These are phyloP conservation scores for Coptodon bakossiorum DNA, from an alignment of 2,113 vertebrate genomes.

Conservation along the genomic window DNA sequence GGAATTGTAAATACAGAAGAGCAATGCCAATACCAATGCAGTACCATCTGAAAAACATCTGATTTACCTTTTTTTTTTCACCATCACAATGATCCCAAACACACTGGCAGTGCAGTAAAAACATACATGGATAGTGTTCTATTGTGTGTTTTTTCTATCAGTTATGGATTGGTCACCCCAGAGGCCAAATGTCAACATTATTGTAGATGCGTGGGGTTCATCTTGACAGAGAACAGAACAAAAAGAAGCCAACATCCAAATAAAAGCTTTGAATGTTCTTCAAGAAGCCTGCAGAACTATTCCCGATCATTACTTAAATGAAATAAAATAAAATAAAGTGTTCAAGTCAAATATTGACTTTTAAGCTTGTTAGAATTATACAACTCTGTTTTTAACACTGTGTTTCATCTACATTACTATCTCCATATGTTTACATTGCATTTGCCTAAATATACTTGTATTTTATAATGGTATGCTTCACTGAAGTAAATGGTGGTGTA, in stretches of 20 bases:
- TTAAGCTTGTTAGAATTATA: background rate
- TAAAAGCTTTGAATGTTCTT: background rate
- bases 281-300: background rate
- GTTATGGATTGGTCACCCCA: too few relatives aligned
- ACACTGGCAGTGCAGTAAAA: too few relatives aligned
- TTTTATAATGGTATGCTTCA: background rate
- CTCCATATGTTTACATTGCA: rapidly evolving
- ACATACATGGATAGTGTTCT: too few relatives aligned
- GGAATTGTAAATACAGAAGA: too few relatives aligned
- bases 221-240: background rate
- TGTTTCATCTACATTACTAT: background rate
- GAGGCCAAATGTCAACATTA: too few relatives aligned
- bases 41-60: background rate
- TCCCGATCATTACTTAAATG: background rate
- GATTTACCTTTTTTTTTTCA: too few relatives aligned
- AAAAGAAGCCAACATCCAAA: background rate
- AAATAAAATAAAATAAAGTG: background rate
- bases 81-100: too few relatives aligned
- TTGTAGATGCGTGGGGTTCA: too few relatives aligned
- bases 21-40: background rate
- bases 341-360: background rate
- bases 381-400: background rate
- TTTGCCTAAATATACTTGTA: background rate
- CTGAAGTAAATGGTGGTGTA: background rate
- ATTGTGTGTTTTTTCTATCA: too few relatives aligned